Conservation (phyloP, 1,140 invertebrate genomes). For the Cephus cinctus region DNA sequence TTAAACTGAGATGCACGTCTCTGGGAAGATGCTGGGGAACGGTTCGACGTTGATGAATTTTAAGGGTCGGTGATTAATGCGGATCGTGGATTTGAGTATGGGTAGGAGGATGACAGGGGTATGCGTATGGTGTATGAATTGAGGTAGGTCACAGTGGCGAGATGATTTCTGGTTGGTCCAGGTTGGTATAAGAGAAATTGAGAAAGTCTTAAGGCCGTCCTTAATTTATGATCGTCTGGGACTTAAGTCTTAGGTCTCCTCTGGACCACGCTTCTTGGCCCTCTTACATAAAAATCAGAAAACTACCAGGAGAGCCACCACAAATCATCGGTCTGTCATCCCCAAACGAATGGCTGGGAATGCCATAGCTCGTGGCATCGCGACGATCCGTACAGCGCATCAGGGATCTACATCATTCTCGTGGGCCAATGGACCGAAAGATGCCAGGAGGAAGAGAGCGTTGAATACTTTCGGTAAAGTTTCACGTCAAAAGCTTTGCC, state of each 20-base stretch:
- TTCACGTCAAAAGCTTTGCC: constrained; percentile 21
- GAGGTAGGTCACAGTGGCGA: too few species aligned
- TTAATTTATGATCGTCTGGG: constrained; percentile 52
- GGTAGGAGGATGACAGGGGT: background rate
- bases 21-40: constrained; percentile 21
- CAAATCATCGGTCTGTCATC: constrained; percentile 51
- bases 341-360: constrained; percentile 29
- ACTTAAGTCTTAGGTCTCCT: constrained; percentile 38
- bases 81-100: background rate
- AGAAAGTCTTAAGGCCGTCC: constrained; percentile 8
- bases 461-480: constrained; percentile 19
- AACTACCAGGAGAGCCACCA: constrained; percentile 39
- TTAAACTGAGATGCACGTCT: constrained; percentile 27
- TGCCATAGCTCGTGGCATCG: constrained; percentile 14
- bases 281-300: constrained; percentile 53
- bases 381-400: constrained; percentile 14
- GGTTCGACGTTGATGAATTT: background rate
- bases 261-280: constrained; percentile 19
- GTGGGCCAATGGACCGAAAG: constrained; percentile 51
- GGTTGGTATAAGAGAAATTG: background rate
- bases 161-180: background rate
- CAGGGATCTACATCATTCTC: constrained; percentile 51
- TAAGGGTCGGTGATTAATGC: background rate
- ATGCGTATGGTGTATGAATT: background rate
- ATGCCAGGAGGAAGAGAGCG: constrained; percentile 29